Evolutionary conservation across 2,888 invertebrate species (phyloP).

Genomic region (Cyclophora punctaria): DNA sequence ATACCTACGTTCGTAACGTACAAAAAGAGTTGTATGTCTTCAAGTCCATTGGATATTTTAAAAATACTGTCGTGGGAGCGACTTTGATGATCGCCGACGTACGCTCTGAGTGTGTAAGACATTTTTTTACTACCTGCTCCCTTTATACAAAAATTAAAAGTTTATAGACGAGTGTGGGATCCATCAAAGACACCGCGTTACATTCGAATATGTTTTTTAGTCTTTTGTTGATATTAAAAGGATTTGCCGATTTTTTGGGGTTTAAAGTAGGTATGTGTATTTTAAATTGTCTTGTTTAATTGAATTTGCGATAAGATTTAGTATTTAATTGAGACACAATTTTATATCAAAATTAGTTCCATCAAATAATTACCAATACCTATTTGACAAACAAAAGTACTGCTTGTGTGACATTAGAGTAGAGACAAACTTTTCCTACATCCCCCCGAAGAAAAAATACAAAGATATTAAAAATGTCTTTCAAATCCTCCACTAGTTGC

Average conservation of each 20-base stretch:
- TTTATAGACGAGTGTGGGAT: slow-evolving; percentile 48
- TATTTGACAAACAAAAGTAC: too few relatives aligned
- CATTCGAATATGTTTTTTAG: slow-evolving; percentile 19
- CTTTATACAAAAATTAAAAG: slow-evolving; percentile 56
- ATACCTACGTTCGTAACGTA: slow-evolving; percentile 28
- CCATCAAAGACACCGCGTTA: slow-evolving; percentile 50
- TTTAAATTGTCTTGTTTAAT: too few relatives aligned
- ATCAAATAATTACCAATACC: too few relatives aligned
- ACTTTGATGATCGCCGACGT: slow-evolving; percentile 60
- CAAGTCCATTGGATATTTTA: slow-evolving; percentile 55
- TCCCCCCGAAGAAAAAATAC: too few relatives aligned
- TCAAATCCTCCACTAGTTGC: too few relatives aligned
- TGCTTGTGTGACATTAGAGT: too few relatives aligned
- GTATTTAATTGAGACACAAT: too few relatives aligned
- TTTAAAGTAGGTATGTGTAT: too few relatives aligned
- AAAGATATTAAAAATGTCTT: too few relatives aligned
- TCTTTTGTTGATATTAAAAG: slow-evolving; percentile 10
- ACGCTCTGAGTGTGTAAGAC: slow-evolving; percentile 45
- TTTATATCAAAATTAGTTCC: too few relatives aligned
- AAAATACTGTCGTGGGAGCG: slow-evolving; percentile 65
- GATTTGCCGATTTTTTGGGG: slow-evolving; percentile 13
- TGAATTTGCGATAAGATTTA: too few relatives aligned
- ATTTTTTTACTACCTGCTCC: slow-evolving; percentile 58
- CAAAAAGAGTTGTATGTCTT: slow-evolving; percentile 46
- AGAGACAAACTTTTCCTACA: too few relatives aligned